phyloP scores from a whole-genome alignment of 2,797 vertebrate species.

The Myioborus miniatus region DNA sequence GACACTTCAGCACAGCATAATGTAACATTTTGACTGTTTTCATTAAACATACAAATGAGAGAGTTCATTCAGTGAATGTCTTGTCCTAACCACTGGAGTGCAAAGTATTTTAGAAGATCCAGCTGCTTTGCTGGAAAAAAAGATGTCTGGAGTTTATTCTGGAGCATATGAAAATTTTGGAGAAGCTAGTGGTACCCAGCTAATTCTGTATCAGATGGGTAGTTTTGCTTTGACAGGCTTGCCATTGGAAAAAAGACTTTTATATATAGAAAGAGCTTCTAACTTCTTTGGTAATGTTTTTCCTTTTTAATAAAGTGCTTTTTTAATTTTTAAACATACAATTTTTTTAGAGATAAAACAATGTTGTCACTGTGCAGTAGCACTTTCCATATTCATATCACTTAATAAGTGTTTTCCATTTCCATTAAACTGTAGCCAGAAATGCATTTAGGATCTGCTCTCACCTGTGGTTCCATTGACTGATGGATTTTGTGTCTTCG shows the following conservation, averaged over 20 bases:
- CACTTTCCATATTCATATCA: background rate
- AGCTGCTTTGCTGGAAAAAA: conserved; percentile 63
- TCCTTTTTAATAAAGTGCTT: background rate
- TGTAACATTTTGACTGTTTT: background rate
- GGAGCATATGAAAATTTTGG: conserved; percentile 55
- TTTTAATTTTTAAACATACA: background rate
- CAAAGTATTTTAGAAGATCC: conserved; percentile 53
- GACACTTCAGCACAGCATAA: background rate
- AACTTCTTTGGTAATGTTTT: background rate
- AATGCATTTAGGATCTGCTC: background rate
- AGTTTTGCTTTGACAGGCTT: conserved; percentile 39
- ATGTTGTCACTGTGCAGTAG: background rate
- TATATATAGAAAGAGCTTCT: conserved; percentile 35
- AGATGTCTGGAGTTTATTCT: conserved; percentile 46
- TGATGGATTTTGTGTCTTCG: background rate
- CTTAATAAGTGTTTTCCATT: background rate
- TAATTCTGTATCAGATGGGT: conserved; percentile 48
- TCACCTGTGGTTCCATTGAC: background rate
- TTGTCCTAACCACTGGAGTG: conserved; percentile 16
- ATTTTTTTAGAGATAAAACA: background rate
- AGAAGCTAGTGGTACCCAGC: background rate
- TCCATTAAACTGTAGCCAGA: background rate
- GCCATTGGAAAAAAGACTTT: conserved; percentile 13
- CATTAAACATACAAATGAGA: background rate
- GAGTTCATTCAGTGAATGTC: conserved; percentile 21